Base-by-base conservation (phyloP, 2,888 invertebrate genomes). In the Clunio marinus region DNA sequence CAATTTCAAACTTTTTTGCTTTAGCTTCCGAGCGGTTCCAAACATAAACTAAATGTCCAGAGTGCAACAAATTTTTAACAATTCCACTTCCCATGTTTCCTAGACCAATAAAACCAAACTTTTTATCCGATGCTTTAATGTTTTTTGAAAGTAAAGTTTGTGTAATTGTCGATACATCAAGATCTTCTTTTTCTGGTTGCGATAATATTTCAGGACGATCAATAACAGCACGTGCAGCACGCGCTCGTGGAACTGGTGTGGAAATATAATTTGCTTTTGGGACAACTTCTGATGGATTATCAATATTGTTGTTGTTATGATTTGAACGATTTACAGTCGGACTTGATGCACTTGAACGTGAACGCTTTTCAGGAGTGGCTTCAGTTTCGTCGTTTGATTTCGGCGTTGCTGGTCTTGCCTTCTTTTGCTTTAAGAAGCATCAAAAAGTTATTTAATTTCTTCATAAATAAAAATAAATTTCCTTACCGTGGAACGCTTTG, bases 51-150 rank as follows among this genome's bases (percentile, higher is more conserved):
- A 88, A 89, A 77, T 97, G 96, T 0, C 96, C 96, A 2, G 95
- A 93, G 78, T 91, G 89, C 74, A 96, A 86, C 67, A 97, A 83
- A 78, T 96, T 96, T 83, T 94, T 95, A 17, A 96, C 95, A 75
- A 97, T 91, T 25, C 94, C 94, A 70, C 90, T 87, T 62, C 96
- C 96, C 91, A 97, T 96, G 75, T 93, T 92, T 69, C 96, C 96
- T 32, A 97, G 83, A 0, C 97, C 97, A 27, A 97, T 86, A 80
- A 97, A 96, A 27, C 97, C 97, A 77, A 97, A 96, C 75, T 88
- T 90, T 79, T 91, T 84, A 71, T 84, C 84, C 22, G 95, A 93
- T 0, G 96, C 89, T 70, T 85, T 86, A 72, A 96, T 93, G 72
- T 92, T 88, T 79, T 93, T 93, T 74, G 88, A 88, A 73, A 88